phyloP scores from a whole-genome alignment of 2,888 invertebrate genomes.

The Lepidocyrtinus sp. region DNA sequence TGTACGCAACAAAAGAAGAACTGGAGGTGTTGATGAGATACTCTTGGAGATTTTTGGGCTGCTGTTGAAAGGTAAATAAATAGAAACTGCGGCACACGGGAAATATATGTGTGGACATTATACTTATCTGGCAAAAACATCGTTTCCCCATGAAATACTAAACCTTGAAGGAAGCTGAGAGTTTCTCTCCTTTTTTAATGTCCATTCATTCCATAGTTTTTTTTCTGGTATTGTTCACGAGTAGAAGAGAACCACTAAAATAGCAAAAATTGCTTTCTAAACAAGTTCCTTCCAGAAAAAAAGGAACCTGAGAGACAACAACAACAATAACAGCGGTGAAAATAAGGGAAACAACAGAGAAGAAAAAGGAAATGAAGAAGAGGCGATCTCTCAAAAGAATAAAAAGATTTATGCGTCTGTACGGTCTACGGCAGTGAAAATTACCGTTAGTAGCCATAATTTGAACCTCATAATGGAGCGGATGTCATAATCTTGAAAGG shows the following conservation, averaged over 20 bases:
- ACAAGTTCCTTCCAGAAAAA: conserved; percentile 41
- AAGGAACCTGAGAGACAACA: background rate
- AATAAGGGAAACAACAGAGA: conserved; percentile 23
- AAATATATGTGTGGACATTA: background rate
- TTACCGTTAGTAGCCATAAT: conserved; percentile 60
- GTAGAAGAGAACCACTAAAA: conserved; percentile 1
- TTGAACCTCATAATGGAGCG: conserved; percentile 64
- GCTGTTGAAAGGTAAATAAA: conserved; percentile 46
- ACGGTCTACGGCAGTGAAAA: conserved; percentile 51
- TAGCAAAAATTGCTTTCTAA: conserved; percentile 47
- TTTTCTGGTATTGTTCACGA: conserved; percentile 20
- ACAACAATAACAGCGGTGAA: background rate
- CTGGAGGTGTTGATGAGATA: conserved; percentile 48
- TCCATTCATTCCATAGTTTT: background rate
- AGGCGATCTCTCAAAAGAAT: conserved; percentile 50
- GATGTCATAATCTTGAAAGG: conserved; percentile 64
- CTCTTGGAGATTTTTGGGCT: conserved; percentile 24
- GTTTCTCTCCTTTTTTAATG: conserved; percentile 13
- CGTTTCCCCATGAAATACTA: background rate
- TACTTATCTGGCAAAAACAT: conserved; percentile 14
- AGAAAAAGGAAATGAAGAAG: conserved; percentile 36
- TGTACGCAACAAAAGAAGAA: conserved; percentile 10
- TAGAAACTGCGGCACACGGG: conserved; percentile 9
- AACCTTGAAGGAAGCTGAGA: background rate
- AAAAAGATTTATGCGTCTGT: conserved; percentile 60